Conservation (phyloP, 2,113 vertebrate genomes). For the Zapus hudsonius region DNA sequence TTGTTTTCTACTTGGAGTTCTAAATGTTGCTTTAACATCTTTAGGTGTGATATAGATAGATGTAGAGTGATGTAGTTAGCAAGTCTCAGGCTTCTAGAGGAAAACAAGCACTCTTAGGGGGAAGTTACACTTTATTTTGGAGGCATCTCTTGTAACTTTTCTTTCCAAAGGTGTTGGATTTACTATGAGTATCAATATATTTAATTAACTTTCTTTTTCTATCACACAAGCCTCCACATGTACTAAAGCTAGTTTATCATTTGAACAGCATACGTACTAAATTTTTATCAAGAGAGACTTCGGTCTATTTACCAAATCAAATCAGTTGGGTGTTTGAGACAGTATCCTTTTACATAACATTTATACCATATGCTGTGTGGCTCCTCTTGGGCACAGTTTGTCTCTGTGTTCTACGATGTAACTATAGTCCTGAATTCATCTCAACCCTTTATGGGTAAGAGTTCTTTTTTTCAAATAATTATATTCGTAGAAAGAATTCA, state of each 20-base stretch:
- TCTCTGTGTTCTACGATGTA: constrained; percentile 79
- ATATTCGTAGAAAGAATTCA: constrained; percentile 84
- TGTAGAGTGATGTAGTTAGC: constrained; percentile 81
- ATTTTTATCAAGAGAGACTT: constrained; percentile 35
- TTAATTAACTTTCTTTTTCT: constrained; percentile 59
- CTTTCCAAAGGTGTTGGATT: constrained; percentile 73
- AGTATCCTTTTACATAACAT: constrained; percentile 70
- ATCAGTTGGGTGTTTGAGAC: constrained; percentile 65
- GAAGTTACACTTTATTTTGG: constrained; percentile 81
- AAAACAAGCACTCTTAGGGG: constrained; percentile 75
- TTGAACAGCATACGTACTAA: constrained; percentile 15
- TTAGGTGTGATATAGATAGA: constrained; percentile 82
- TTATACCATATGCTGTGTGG: constrained; percentile 68
- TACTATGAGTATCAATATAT: constrained; percentile 62
- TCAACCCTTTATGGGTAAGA: constrained; percentile 81
- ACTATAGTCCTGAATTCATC: constrained; percentile 75
- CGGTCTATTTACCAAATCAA: constrained; percentile 64
- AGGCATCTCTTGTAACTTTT: constrained; percentile 75
- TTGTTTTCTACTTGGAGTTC: constrained; percentile 79
- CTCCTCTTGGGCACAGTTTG: constrained; percentile 76
- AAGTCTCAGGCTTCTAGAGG: constrained; percentile 79
- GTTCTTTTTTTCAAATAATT: constrained; percentile 84
- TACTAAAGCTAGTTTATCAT: not conserved
- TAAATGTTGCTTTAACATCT: constrained; percentile 83
- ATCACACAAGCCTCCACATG: not conserved